A percentile compares a stretch with the other conserved stretches of the same genome.
Conservation (phyloP, 2,113 vertebrate genomes). For the Rhodinocichla rosea region DNA sequence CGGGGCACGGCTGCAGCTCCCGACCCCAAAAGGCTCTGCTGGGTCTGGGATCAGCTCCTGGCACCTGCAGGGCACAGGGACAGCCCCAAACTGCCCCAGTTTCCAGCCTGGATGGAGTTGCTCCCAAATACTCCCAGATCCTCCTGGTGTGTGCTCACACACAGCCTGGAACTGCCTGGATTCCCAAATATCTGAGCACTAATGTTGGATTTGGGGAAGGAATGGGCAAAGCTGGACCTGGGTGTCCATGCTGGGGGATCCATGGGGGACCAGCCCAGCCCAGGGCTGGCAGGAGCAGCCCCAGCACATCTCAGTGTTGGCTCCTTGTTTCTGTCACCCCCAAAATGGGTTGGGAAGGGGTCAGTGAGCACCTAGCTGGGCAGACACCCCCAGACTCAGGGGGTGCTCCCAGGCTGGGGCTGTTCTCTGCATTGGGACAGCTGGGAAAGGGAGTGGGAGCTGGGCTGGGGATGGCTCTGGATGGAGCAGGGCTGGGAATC, state of each 20-base stretch:
- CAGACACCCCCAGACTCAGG: background rate
- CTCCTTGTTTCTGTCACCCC: background rate
- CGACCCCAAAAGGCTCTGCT: background rate
- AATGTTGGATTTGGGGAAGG: background rate
- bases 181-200: background rate
- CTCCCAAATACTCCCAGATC: background rate
- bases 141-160: background rate
- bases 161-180: background rate
- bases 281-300: background rate
- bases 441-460: background rate
- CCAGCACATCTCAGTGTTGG: background rate
- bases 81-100: background rate
- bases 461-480: background rate
- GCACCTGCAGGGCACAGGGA: background rate
- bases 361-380: rapidly evolving
- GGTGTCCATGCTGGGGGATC: background rate
- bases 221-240: background rate
- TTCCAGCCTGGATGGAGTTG: background rate
- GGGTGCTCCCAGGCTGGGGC: background rate
- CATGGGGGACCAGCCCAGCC: rapidly evolving
- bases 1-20: background rate
- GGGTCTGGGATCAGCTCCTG: background rate
- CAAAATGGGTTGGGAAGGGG: background rate
- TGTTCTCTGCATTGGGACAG: rapidly evolving
- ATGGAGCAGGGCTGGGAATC: background rate